These are phyloP conservation scores for Ceyx margarethae DNA, from an alignment of 2,113 vertebrate genomes.

Conservation along the genomic window DNA sequence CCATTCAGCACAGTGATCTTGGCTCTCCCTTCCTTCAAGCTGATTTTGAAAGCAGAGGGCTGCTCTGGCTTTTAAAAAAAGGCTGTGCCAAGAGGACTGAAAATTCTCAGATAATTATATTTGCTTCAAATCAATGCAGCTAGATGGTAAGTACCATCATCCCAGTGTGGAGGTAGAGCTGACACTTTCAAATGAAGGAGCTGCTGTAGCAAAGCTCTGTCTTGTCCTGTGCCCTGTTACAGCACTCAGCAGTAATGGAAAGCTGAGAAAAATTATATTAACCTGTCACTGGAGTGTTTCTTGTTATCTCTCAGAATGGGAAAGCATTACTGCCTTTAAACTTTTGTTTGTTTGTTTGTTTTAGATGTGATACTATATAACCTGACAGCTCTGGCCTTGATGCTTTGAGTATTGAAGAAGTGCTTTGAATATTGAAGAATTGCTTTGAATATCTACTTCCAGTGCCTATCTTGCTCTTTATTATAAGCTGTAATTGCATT, in stretches of 20 bases:
- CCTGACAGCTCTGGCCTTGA: not conserved
- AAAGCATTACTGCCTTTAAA: not conserved
- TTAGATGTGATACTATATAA: not conserved
- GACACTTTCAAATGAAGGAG: not conserved
- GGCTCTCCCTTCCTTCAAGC: not conserved
- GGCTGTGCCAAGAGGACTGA: not conserved
- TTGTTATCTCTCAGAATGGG: not conserved
- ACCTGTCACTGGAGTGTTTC: not conserved
- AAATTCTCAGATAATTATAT: not conserved
- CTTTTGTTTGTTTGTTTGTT: not conserved
- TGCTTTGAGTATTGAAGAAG: not conserved
- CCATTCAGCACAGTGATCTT: not conserved
- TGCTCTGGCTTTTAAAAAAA: not conserved
- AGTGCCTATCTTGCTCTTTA: not conserved
- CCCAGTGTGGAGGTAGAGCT: not conserved
- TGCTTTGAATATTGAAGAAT: not conserved
- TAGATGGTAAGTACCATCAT: not conserved
- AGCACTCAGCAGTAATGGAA: not conserved
- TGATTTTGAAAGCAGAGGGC: not conserved
- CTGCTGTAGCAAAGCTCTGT: not conserved
- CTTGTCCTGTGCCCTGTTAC: not conserved
- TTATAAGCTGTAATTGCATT: not conserved
- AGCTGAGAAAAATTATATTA: not conserved
- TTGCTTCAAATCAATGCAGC: not conserved
- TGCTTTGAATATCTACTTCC: not conserved